Base-by-base conservation (phyloP, 1,140 invertebrate species). In the Euwallacea fornicatus region DNA sequence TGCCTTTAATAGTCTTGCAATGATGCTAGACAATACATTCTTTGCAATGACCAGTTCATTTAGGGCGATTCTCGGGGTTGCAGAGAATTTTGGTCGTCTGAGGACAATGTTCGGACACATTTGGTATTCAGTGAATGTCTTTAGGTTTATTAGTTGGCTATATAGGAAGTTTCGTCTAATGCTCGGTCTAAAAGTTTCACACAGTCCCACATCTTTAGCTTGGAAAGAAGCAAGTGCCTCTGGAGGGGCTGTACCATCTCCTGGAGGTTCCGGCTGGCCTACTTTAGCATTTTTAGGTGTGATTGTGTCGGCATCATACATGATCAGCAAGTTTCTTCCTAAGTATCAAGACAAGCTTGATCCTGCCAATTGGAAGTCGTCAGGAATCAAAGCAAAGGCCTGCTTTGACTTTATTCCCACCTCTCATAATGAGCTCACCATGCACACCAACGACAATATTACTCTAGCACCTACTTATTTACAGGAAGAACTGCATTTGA, bases 1-100 rank as follows among this genome's bases (percentile, higher is more conserved):
- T 70, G 94, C 96, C 15, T 94, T 98, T 79, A 90, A 91, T 33
- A 96, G 96, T 58, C 88, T 99, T 8, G 94, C 95, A 21, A 95
- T 97, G 87, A 97, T 99, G 93, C 82, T 98, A 42, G 97, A 98
- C 78, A 98, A 95, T 11, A 98, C 96, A 70, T 97, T 96, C 81
- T 91, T 93, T 82, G 96, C 97, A 15, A 87, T 98, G 76, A 94
- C 96, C 10, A 97, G 91, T 81, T 98, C 96, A 7, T 98, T 98
- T 81, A 85, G 93, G 78, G 96, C 97, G 54, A 93, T 98, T 74
- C 84, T 98, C 44, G 94, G 95, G 62, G 96, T 98, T 1, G 96
- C 96, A 43, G 95, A 98, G 74, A 97, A 98, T 83, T 91, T 98
- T 83, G 90, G 92, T 6, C 84, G 92, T 73, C 81, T 98, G 61